Evolutionary conservation across 1,140 invertebrate genomes (phyloP).

Genomic region (Drosophila albomicans): DNA sequence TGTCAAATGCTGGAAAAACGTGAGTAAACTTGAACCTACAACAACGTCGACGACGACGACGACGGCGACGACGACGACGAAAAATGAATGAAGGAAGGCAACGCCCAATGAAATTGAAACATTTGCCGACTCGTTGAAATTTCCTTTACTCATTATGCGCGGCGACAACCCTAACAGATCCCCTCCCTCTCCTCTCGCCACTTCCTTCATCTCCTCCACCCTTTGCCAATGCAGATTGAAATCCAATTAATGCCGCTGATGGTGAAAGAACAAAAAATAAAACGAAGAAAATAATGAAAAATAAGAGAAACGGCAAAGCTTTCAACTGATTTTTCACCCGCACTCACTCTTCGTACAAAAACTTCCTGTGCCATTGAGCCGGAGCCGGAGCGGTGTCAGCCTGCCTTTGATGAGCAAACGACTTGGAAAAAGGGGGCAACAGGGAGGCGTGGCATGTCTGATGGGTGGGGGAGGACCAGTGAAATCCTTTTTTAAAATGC

Average conservation of each 20-base stretch:
- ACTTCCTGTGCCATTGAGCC: constrained; percentile 10
- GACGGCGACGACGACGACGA: not conserved
- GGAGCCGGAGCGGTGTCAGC: constrained; percentile 2
- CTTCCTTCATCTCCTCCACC: not conserved
- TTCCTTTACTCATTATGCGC: constrained; percentile 72
- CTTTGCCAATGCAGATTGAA: constrained; percentile 61
- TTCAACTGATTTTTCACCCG: constrained; percentile 70
- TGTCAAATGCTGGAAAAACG: constrained; percentile 46
- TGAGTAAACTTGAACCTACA: constrained; percentile 13
- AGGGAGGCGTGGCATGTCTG: constrained; percentile 18
- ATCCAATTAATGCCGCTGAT: constrained; percentile 77
- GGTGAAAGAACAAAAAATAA: constrained; percentile 35
- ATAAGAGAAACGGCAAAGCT: constrained; percentile 57
- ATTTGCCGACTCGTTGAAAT: constrained; percentile 72
- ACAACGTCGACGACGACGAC: not conserved
- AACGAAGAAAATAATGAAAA: constrained; percentile 12
- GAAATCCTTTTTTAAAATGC: constrained; percentile 67
- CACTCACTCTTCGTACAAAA: not conserved
- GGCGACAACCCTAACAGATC: constrained; percentile 56
- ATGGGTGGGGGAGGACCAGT: not conserved
- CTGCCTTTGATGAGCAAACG: constrained; percentile 63
- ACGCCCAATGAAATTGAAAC: constrained; percentile 68
- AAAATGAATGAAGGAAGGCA: constrained; percentile 13
- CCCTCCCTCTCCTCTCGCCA: not conserved
- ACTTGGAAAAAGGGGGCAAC: constrained; percentile 65